A percentile compares a stretch with the other conserved stretches of the same genome.
Evolutionary conservation across 92 coral and sea anemone species (phyloP).

Genomic region (Epizoanthus stellaris): DNA sequence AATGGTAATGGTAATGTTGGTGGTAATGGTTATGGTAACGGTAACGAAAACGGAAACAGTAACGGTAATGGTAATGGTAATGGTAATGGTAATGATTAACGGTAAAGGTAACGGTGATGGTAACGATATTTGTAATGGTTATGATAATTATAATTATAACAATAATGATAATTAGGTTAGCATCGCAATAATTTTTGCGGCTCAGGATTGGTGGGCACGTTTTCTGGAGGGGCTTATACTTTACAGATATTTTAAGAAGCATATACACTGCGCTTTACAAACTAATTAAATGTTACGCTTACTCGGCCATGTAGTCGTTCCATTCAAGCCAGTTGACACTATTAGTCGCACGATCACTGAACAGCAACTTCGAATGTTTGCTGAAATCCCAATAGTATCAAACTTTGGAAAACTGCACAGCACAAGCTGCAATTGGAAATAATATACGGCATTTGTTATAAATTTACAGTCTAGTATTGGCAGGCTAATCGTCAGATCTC

Average conservation of each 20-base stretch:
- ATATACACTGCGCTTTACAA: too few species aligned
- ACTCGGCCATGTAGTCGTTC: slow-evolving; percentile 11
- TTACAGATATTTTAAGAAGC: too few species aligned
- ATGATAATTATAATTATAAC: neutral
- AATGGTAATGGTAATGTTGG: too few species aligned
- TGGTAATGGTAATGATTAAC: too few species aligned
- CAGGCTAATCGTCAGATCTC: too few species aligned
- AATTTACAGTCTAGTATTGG: too few species aligned
- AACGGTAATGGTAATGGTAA: neutral
- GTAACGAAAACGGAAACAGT: too few species aligned
- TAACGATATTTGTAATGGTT: too few species aligned
- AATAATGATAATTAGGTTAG: neutral
- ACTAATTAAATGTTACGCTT: neutral
- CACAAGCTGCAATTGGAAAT: neutral
- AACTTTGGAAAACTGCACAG: slow-evolving; percentile 9
- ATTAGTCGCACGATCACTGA: neutral
- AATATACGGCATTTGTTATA: neutral
- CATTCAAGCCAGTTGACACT: neutral
- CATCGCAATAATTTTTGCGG: too few species aligned
- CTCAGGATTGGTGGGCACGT: too few species aligned
- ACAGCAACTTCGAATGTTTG: neutral
- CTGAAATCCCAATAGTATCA: neutral
- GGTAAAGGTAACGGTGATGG: too few species aligned
- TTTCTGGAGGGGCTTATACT: too few species aligned
- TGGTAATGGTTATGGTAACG: neutral